Percentiles rank a stretch among this genome's conserved stretches.
phyloP scores from a whole-genome alignment of 2,113 vertebrate genomes.

The Fukomys damarensis region DNA sequence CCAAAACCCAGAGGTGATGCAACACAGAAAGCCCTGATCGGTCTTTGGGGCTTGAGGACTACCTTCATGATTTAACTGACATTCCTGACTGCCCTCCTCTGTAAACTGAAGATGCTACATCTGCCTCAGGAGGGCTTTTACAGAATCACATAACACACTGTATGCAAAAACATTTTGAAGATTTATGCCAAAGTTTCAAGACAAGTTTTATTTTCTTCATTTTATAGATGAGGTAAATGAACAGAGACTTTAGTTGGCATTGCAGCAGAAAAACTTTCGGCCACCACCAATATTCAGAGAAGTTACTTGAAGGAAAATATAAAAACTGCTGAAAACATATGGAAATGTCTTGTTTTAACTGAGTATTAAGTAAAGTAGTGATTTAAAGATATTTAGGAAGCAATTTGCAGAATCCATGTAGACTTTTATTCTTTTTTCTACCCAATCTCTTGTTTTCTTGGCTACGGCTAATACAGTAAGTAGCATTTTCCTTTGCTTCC shows the following conservation, averaged over 20 bases:
- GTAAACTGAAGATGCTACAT: neutral
- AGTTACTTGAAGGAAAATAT: neutral
- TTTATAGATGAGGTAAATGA: conserved; percentile 49
- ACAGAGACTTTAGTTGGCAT: neutral
- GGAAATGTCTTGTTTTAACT: neutral
- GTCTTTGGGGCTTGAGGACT: neutral
- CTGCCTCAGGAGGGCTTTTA: neutral
- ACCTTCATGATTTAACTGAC: neutral
- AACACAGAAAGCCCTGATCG: neutral
- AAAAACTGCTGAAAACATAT: conserved; percentile 42
- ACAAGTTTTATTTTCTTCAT: neutral
- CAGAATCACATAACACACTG: neutral
- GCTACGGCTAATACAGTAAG: neutral
- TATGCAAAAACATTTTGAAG: conserved; percentile 26
- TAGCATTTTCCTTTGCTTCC: neutral
- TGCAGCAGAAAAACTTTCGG: conserved; percentile 13
- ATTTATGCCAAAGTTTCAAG: neutral
- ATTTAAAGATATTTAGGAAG: conserved; percentile 40
- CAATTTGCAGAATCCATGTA: neutral
- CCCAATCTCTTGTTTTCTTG: neutral
- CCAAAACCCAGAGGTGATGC: neutral
- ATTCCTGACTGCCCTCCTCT: neutral
- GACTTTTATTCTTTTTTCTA: neutral
- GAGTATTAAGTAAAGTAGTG: neutral
- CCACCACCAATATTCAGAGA: neutral